Conservation (phyloP, 1,140 invertebrate species). For the Hypsibius dujardini region DNA sequence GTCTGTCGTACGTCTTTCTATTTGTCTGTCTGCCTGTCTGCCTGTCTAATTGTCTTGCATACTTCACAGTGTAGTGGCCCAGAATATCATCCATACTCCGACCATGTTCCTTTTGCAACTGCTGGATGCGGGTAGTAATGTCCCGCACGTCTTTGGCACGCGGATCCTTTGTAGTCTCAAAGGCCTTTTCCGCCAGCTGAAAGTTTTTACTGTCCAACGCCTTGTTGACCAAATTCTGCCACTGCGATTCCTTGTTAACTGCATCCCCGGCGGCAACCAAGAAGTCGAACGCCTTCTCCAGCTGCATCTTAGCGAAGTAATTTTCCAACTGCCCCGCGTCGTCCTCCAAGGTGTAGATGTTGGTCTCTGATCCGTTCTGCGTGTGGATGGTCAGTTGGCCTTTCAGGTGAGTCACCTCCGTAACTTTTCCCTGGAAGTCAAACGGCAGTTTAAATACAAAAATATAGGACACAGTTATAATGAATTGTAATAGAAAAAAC, state of each 20-base stretch:
- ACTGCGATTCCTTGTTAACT: not conserved
- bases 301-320: not conserved
- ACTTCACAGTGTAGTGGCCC: slow-evolving; percentile 11
- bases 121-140: not conserved
- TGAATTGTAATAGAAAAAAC: no score
- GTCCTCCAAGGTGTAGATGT: not conserved
- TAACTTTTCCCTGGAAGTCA: slow-evolving; percentile 18
- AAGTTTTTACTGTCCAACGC: not conserved
- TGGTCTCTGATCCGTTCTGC: not conserved
- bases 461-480: no score
- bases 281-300: not conserved
- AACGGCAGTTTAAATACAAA: no score
- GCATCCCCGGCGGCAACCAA: not conserved
- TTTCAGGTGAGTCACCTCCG: not conserved
- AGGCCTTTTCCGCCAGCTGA: not conserved
- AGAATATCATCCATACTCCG: not conserved
- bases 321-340: slow-evolving; percentile 8
- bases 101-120: slow-evolving; percentile 1
- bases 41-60: no score
- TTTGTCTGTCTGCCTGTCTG: no score
- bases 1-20: no score
- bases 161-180: not conserved
- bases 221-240: not conserved
- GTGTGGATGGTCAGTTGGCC: not conserved
- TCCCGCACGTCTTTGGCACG: slow-evolving; percentile 1